Evolutionary conservation across 1,140 invertebrate species (phyloP).

Genomic region (Brachionus paranguensis): DNA sequence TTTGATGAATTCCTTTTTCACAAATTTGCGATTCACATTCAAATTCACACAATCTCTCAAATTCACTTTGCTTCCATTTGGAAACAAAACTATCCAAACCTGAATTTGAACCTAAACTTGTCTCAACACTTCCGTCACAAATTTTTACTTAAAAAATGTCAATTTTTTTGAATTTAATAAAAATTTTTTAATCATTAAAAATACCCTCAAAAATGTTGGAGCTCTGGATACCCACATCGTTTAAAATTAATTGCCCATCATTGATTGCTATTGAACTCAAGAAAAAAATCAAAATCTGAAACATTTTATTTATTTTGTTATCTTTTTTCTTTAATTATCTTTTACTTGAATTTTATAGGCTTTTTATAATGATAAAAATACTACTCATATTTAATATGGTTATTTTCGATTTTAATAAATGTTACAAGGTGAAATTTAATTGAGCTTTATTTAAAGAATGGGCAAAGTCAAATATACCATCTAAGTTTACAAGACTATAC

Average conservation of each 20-base stretch:
- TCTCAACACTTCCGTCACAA: neutral
- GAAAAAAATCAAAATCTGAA: neutral
- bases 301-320: neutral
- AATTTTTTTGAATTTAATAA: neutral
- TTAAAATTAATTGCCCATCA: neutral
- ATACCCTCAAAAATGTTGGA: neutral
- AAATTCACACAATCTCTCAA: neutral
- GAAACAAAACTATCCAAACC: conserved; percentile 4
- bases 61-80: neutral
- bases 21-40: neutral
- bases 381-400: neutral
- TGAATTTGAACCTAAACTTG: neutral
- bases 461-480: neutral
- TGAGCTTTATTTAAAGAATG: neutral
- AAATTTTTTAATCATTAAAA: neutral
- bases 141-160: neutral
- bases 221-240: neutral
- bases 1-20: neutral
- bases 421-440: neutral
- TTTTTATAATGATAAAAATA: neutral
- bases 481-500: neutral
- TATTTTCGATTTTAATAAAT: neutral
- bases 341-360: neutral
- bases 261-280: neutral
- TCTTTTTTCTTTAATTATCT: neutral